Evolutionary conservation across 2,113 vertebrate species (phyloP).

Genomic region (Podocnemis expansa): DNA sequence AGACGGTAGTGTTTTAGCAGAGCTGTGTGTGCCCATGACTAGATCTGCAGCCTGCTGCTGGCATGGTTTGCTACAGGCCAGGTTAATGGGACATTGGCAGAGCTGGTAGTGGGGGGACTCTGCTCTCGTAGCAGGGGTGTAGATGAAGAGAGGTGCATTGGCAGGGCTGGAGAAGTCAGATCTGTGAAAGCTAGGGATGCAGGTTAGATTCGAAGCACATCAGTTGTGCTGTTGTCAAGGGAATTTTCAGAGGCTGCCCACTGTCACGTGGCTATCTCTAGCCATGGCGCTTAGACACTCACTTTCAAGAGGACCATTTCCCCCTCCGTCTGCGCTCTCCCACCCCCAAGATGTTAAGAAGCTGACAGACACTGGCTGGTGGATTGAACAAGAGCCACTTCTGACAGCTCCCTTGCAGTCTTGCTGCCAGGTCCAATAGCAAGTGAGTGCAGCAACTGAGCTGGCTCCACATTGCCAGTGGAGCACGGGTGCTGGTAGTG

Average conservation of each 20-base stretch:
- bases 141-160: neutral
- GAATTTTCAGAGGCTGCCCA: too few relatives aligned
- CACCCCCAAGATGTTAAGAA: neutral
- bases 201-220: neutral
- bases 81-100: neutral
- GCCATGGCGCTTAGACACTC: neutral
- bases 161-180: neutral
- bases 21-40: neutral
- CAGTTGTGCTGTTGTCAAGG: neutral
- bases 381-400: neutral
- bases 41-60: neutral
- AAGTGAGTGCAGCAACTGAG: neutral
- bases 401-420: neutral
- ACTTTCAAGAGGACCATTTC: neutral
- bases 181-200: neutral
- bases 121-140: too few relatives aligned
- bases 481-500: neutral
- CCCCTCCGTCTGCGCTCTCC: rapidly evolving
- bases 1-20: neutral
- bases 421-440: neutral
- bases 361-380: neutral
- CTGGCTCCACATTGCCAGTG: neutral
- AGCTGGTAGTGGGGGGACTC: neutral
- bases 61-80: too few relatives aligned
- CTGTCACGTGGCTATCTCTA: neutral